phyloP scores from a whole-genome alignment of 2,888 invertebrate species.

The Cephus runcator region DNA sequence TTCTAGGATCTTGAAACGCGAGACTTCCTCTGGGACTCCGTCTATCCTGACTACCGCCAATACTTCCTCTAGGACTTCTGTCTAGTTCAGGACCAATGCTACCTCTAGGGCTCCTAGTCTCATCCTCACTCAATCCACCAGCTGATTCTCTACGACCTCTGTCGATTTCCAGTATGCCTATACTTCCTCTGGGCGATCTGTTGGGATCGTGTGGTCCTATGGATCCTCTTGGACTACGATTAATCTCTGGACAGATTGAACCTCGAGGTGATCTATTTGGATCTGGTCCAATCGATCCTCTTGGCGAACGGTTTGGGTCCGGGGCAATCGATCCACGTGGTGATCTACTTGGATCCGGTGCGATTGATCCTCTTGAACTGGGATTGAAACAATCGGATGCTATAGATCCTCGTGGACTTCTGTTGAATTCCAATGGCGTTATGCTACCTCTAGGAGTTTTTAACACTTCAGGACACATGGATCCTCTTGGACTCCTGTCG shows the following conservation, averaged over 20 bases:
- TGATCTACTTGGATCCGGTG: slow-evolving; percentile 67
- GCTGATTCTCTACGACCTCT: slow-evolving; percentile 42
- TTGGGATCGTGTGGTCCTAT: slow-evolving; percentile 48
- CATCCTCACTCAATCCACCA: slow-evolving; percentile 24
- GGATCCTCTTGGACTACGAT: slow-evolving; percentile 58
- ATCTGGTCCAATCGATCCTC: slow-evolving; percentile 68
- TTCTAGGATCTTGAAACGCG: slow-evolving; percentile 50
- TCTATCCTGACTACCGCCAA: slow-evolving; percentile 66
- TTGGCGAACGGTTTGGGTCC: slow-evolving; percentile 70
- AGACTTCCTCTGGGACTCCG: slow-evolving; percentile 74
- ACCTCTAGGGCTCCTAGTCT: slow-evolving; percentile 68
- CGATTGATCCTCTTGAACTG: slow-evolving; percentile 68
- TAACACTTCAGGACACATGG: slow-evolving; percentile 69
- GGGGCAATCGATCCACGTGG: slow-evolving; percentile 69
- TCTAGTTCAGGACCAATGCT: slow-evolving; percentile 69
- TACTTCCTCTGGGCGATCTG: slow-evolving; percentile 63
- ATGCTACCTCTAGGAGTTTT: slow-evolving; percentile 69
- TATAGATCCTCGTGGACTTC: slow-evolving; percentile 73
- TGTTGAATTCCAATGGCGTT: slow-evolving; percentile 41
- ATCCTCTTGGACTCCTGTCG: slow-evolving; percentile 72
- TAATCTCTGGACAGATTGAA: slow-evolving; percentile 66
- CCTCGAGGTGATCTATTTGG: slow-evolving; percentile 63
- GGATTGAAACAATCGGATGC: slow-evolving; percentile 65
- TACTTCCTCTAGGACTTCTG: slow-evolving; percentile 64
- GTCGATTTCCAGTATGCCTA: slow-evolving; percentile 64